Base-by-base conservation (phyloP, 92 coral and sea anemone species). In the Anthopleura xanthogrammica region DNA sequence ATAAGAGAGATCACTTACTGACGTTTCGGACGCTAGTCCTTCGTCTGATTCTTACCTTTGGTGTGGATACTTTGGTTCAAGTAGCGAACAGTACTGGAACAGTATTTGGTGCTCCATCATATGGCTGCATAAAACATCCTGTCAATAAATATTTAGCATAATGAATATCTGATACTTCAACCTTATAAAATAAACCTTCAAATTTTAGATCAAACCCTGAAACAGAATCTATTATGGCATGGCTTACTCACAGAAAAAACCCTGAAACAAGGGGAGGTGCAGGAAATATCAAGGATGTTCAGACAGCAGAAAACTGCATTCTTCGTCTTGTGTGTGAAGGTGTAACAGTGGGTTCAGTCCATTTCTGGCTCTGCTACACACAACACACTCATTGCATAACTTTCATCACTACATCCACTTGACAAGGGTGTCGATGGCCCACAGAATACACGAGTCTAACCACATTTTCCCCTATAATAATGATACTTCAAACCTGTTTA, bases 331-430 rank as follows among this genome's bases (percentile, higher is more conserved):
- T 23, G 57, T 80, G 89, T 88, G 94, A 40, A 88, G 89, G 43
- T 79, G 90, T 60, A 84, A 80, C 98, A 95, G 98, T 93, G 95
- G 98, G 97, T 95, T 93, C 97, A 64, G 77, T 60, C 97, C 98
- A 93, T 95, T 95, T 64, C 98, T 95, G 98, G 97, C 89, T 90
- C 98, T 93, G 97, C 84, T 78, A 82, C 93, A 90, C 87, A 79
- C 88, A 80, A 85, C 92, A 88, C 91, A 89, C 87, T 93, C 91
- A 83, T 52, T 29, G 73, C 78, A 71, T 41, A 55, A 46, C 22
- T 74, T 60, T 89, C 98, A 95, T 93, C 93, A 95, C 83, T 54
- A 83, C 94, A 92, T 81, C 85, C 74, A 52, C 22, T 16, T 11
- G 4, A 14, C 17, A 58, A 58, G 17, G n/a, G 64, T 16, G 50